phyloP scores from a whole-genome alignment of 2,888 invertebrate genomes.

The Aphidoletes aphidimyza region DNA sequence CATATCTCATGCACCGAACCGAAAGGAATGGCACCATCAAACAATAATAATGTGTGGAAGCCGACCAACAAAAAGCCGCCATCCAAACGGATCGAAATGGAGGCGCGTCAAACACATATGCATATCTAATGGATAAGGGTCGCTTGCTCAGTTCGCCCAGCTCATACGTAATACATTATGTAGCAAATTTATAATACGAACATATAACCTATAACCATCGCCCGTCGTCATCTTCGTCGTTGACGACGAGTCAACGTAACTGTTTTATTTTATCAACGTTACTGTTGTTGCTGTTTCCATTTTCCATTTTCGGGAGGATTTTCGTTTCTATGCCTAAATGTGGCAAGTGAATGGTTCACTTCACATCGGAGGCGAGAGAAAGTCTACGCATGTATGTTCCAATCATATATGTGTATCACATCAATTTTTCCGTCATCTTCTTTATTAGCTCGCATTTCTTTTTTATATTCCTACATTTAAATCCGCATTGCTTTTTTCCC shows the following conservation, averaged over 20 bases:
- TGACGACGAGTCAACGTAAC: no score
- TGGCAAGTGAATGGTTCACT: background rate
- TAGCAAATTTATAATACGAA: conserved; percentile 37
- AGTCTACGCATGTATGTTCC: conserved; percentile 31
- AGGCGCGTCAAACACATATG: conserved; percentile 45
- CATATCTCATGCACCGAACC: background rate
- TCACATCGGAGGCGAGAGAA: background rate
- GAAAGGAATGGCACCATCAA: background rate
- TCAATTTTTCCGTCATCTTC: conserved; percentile 45
- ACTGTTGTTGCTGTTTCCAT: conserved; percentile 15
- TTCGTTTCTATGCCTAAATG: conserved; percentile 8
- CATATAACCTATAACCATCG: conserved; percentile 48
- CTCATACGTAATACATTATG: conserved; percentile 36
- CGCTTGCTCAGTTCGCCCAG: conserved; percentile 22
- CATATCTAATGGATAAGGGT: conserved; percentile 51
- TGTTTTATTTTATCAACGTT: conserved; percentile 20
- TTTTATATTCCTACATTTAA: background rate
- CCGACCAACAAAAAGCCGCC: conserved; percentile 36
- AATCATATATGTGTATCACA: background rate
- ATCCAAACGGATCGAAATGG: background rate
- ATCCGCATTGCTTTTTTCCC: background rate
- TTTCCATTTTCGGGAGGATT: conserved; percentile 6
- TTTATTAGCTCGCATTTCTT: conserved; percentile 29
- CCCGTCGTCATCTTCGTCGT: conserved; percentile 5
- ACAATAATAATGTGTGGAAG: conserved; percentile 4